phyloP scores from a whole-genome alignment of 2,113 vertebrate species.

The Pachypanchax playfairii region DNA sequence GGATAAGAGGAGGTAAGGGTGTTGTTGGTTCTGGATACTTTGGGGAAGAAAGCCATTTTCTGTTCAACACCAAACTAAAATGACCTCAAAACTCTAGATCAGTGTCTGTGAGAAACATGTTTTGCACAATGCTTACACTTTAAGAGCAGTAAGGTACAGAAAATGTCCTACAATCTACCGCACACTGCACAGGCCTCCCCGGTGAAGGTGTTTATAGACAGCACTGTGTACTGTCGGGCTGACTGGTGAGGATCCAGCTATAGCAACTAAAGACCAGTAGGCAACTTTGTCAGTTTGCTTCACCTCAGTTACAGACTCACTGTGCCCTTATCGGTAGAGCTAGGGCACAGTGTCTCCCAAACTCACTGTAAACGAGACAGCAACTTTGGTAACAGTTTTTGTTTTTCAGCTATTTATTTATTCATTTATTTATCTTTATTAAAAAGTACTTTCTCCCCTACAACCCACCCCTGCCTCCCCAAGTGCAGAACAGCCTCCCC shows the following conservation, averaged over 20 bases:
- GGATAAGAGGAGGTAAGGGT: slow-evolving; percentile 99
- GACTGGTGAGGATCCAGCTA: slow-evolving; percentile 85
- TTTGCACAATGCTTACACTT: slow-evolving; percentile 96
- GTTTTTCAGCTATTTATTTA: slow-evolving; percentile 83
- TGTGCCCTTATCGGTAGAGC: slow-evolving; percentile 79
- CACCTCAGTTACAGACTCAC: slow-evolving; percentile 77
- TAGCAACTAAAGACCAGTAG: slow-evolving; percentile 90
- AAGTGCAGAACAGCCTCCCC: slow-evolving; percentile 91
- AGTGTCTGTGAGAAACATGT: slow-evolving; percentile 85
- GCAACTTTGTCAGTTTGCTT: slow-evolving; percentile 81
- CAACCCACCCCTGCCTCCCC: slow-evolving; percentile 67
- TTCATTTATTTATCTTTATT: slow-evolving; percentile 82
- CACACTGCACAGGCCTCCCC: slow-evolving; percentile 97
- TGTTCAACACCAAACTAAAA: slow-evolving; percentile 97
- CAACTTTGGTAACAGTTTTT: slow-evolving; percentile 98
- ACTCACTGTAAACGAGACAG: slow-evolving; percentile 99
- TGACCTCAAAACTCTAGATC: slow-evolving; percentile 92
- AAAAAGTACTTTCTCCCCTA: slow-evolving; percentile 88
- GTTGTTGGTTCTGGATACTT: slow-evolving; percentile 99
- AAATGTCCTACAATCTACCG: slow-evolving; percentile 98
- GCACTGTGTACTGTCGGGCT: slow-evolving; percentile 86
- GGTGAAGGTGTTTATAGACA: slow-evolving; percentile 89
- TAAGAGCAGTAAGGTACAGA: slow-evolving; percentile 93
- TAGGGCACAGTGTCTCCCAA: slow-evolving; percentile 90
- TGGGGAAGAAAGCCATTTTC: slow-evolving; percentile 97